Conservation (phyloP, 64 coral and sea anemone species). For the Montipora efflorescens region DNA sequence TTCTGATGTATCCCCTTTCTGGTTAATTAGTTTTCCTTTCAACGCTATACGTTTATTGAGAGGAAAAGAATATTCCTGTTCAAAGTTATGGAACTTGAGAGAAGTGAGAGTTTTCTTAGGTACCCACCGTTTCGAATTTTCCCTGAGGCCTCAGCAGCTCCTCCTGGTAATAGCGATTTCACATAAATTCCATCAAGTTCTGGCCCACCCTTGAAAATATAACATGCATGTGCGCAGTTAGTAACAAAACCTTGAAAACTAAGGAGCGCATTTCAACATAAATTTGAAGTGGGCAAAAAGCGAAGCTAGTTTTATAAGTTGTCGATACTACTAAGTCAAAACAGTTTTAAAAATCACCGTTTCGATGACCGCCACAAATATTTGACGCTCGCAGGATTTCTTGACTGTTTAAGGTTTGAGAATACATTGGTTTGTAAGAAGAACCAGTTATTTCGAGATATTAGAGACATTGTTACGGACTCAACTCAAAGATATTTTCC, state of each 20-base stretch:
- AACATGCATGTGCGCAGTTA: background rate
- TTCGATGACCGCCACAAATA: background rate
- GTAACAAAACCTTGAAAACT: background rate
- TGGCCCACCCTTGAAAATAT: conserved; percentile 74
- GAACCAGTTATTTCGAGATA: background rate
- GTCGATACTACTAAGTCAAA: conserved; percentile 11
- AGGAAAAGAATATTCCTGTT: background rate
- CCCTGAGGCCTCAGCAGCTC: conserved; percentile 92
- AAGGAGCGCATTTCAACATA: too few species aligned
- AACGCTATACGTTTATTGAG: background rate
- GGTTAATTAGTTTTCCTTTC: conserved; percentile 4
- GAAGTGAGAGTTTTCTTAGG: background rate
- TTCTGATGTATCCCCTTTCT: background rate
- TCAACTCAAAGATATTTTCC: conserved; percentile 4
- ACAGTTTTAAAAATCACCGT: background rate
- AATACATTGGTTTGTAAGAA: background rate
- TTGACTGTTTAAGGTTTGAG: background rate
- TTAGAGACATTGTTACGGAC: conserved; percentile 28
- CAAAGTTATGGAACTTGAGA: background rate
- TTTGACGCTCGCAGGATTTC: background rate
- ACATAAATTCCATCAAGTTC: conserved; percentile 97
- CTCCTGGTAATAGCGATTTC: conserved; percentile 89
- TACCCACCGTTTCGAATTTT: conserved; percentile 86
- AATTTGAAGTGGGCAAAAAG: background rate
- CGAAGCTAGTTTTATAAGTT: background rate